phyloP scores from a whole-genome alignment of 2,888 invertebrate species.

The Nebria salina region DNA sequence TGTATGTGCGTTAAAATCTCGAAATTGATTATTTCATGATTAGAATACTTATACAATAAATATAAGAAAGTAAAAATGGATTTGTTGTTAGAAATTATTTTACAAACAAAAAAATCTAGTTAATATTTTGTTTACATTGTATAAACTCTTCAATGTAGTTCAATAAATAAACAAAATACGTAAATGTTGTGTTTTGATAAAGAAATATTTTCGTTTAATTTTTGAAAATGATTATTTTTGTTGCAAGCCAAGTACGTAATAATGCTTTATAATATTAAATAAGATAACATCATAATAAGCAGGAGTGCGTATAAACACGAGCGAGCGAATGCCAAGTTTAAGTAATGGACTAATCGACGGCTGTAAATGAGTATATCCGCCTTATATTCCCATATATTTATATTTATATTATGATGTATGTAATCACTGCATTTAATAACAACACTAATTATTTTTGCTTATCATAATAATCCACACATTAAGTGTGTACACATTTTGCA shows the following conservation, averaged over 20 bases:
- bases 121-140: not conserved
- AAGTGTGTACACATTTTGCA: conserved; percentile 1
- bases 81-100: too few species aligned
- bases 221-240: conserved; percentile 26
- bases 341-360: conserved; percentile 38
- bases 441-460: conserved; percentile 32
- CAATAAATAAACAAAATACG: not conserved
- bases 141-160: not conserved
- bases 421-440: conserved; percentile 36
- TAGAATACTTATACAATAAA: too few species aligned
- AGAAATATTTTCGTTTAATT: not conserved
- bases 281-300: conserved; percentile 37
- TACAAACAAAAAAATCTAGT: too few species aligned
- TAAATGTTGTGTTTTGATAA: not conserved
- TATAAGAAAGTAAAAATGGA: too few species aligned
- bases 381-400: not conserved
- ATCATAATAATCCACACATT: conserved; percentile 25
- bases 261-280: conserved; percentile 36
- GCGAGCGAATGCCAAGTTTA: conserved; percentile 2
- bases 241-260: conserved; percentile 24
- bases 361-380: not conserved
- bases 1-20: too few species aligned
- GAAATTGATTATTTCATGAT: too few species aligned
- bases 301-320: conserved; percentile 13
- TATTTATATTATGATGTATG: conserved; percentile 6